These are phyloP conservation scores for Nibea albiflora DNA, from an alignment of 2,113 vertebrate genomes.

Conservation along the genomic window DNA sequence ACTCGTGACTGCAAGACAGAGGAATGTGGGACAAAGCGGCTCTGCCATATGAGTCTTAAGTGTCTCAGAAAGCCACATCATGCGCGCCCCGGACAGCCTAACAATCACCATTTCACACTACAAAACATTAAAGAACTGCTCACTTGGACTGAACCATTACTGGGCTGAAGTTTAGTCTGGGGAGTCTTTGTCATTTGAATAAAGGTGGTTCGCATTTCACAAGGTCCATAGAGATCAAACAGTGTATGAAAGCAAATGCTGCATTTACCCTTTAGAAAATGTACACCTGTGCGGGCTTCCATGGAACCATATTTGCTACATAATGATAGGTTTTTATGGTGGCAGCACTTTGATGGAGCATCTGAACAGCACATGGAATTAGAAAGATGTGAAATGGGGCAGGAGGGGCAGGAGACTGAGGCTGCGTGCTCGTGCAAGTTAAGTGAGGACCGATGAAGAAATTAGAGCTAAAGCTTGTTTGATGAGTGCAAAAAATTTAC, in stretches of 20 bases:
- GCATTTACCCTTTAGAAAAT: constrained; percentile 6
- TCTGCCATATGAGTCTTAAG: background rate
- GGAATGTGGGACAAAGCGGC: background rate
- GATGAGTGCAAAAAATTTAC: background rate
- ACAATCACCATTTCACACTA: background rate
- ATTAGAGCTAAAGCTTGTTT: background rate
- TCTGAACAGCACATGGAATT: constrained; percentile 17
- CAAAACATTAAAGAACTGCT: background rate
- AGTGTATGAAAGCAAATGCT: background rate
- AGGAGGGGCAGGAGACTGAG: background rate
- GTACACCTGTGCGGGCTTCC: background rate
- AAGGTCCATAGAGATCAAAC: constrained; percentile 14
- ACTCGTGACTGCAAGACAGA: background rate
- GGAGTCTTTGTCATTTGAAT: background rate
- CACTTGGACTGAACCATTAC: background rate
- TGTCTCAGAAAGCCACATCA: no score
- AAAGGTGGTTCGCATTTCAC: constrained; percentile 1
- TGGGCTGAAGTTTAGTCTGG: background rate
- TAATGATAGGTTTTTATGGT: constrained; percentile 30
- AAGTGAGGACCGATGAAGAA: background rate
- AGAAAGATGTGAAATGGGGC: constrained; percentile 40
- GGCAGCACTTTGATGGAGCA: constrained; percentile 16
- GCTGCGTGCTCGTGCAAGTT: background rate
- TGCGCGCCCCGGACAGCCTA: background rate
- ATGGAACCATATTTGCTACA: background rate